phyloP scores from a whole-genome alignment of 2,888 invertebrate species.

The Eretmocerus hayati region DNA sequence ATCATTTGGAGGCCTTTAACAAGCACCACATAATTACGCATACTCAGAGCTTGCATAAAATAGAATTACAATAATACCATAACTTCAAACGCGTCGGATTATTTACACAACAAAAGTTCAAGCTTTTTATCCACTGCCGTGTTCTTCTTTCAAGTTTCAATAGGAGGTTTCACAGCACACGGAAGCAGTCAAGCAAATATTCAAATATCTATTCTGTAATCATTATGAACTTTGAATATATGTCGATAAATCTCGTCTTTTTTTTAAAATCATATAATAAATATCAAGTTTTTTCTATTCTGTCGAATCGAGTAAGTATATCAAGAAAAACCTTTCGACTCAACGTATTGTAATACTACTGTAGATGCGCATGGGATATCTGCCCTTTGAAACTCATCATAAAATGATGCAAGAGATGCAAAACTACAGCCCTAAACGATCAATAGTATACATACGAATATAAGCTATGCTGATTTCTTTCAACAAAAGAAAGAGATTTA shows the following conservation, averaged over 20 bases:
- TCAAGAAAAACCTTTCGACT: constrained; percentile 17
- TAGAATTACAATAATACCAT: constrained; percentile 29
- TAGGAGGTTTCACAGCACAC: constrained; percentile 28
- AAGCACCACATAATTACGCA: constrained; percentile 28
- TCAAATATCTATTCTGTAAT: constrained; percentile 20
- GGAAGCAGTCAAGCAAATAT: constrained; percentile 30
- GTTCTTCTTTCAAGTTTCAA: constrained; percentile 24
- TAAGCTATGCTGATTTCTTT: constrained; percentile 19
- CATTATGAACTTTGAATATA: constrained; percentile 26
- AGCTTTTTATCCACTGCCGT: constrained; percentile 25
- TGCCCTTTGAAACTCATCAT: constrained; percentile 21
- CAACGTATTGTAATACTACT: constrained; percentile 21
- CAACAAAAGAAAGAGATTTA: constrained; percentile 9
- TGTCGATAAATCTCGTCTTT: constrained; percentile 20
- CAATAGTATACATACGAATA: constrained; percentile 17
- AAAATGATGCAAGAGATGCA: constrained; percentile 16
- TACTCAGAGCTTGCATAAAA: constrained; percentile 25
- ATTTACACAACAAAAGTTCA: constrained; percentile 41
- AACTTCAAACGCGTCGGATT: constrained; percentile 35
- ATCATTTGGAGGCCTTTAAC: constrained; percentile 24
- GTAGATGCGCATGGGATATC: constrained; percentile 22
- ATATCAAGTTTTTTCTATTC: constrained; percentile 19
- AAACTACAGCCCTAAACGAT: constrained; percentile 21
- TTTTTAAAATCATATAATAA: constrained; percentile 20
- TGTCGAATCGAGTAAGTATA: constrained; percentile 18